A percentile compares a stretch with the other conserved stretches of the same genome.
phyloP scores from a whole-genome alignment of 2,888 invertebrate genomes.

The Poecilobothrus nobilitatus region DNA sequence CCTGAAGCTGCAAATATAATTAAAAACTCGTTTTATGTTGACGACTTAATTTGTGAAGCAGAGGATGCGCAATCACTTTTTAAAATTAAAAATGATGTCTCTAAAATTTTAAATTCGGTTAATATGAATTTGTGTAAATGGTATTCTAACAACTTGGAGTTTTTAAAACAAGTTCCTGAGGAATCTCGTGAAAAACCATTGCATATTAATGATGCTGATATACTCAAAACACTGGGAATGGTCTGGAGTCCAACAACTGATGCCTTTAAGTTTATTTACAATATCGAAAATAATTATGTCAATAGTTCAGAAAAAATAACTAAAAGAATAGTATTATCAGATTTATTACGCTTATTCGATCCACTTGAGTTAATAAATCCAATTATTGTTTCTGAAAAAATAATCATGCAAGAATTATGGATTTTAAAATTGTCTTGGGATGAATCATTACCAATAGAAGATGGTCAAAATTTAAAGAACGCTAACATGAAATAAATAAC shows the following conservation, averaged over 20 bases:
- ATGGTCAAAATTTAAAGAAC: too few relatives aligned
- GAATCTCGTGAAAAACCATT: slow-evolving; percentile 6
- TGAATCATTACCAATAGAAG: slow-evolving; percentile 10
- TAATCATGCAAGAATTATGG: slow-evolving; percentile 22
- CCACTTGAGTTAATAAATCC: slow-evolving; percentile 22
- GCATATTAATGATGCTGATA: slow-evolving; percentile 4
- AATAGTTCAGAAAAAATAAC: slow-evolving; percentile 5
- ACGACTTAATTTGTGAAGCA: slow-evolving; percentile 22
- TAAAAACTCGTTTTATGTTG: slow-evolving; percentile 23
- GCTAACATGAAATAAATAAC: too few relatives aligned
- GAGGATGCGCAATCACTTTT: slow-evolving; percentile 18
- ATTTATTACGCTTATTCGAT: slow-evolving; percentile 19
- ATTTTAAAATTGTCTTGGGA: background rate
- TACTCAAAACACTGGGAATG: slow-evolving; percentile 12
- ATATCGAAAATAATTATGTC: too few relatives aligned
- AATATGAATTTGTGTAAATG: background rate
- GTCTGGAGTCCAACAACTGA: slow-evolving; percentile 10
- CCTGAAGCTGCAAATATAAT: slow-evolving; percentile 18
- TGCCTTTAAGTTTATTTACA: slow-evolving; percentile 1
- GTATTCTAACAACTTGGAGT: too few relatives aligned
- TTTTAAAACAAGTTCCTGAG: background rate
- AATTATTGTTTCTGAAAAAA: slow-evolving; percentile 18
- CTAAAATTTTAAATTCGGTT: slow-evolving; percentile 21
- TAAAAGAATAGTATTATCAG: slow-evolving; percentile 18
- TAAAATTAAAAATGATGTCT: slow-evolving; percentile 21